Evolutionary conservation across 2,797 vertebrate genomes (phyloP).

Genomic region (Eulemur mongoz): DNA sequence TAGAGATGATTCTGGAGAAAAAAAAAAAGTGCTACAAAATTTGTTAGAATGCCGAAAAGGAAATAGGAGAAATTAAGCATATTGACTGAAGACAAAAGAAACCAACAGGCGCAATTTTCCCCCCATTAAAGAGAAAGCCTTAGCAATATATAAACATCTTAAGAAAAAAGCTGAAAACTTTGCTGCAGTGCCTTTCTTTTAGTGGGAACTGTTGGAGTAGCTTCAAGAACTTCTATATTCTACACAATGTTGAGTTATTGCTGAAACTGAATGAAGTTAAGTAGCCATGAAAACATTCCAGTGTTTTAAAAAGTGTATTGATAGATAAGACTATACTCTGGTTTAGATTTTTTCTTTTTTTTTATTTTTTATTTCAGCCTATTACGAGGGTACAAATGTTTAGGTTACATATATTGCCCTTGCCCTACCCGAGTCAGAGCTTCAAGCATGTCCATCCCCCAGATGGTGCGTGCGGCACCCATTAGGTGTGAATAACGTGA

Average conservation of each 20-base stretch:
- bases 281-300: not conserved
- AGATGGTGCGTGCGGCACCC: too few relatives aligned
- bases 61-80: not conserved
- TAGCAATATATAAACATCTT: not conserved
- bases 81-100: not conserved
- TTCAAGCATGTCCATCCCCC: too few relatives aligned
- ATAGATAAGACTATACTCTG: not conserved
- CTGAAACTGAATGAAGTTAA: not conserved
- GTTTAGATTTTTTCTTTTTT: not conserved
- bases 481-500: not conserved
- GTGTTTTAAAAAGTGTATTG: not conserved
- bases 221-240: not conserved
- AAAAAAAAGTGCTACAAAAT: not conserved
- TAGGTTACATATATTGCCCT: too few relatives aligned
- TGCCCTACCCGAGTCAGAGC: too few relatives aligned
- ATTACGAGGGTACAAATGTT: too few relatives aligned
- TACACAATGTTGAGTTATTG: not conserved
- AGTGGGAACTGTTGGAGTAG: not conserved
- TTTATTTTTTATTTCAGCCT: too few relatives aligned
- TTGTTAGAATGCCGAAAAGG: not conserved
- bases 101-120: not conserved
- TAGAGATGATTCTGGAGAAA: not conserved
- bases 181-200: not conserved
- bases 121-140: not conserved
- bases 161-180: not conserved